Evolutionary conservation across 2,797 vertebrate species (phyloP).

Genomic region (Crossoptilon crossoptilon): DNA sequence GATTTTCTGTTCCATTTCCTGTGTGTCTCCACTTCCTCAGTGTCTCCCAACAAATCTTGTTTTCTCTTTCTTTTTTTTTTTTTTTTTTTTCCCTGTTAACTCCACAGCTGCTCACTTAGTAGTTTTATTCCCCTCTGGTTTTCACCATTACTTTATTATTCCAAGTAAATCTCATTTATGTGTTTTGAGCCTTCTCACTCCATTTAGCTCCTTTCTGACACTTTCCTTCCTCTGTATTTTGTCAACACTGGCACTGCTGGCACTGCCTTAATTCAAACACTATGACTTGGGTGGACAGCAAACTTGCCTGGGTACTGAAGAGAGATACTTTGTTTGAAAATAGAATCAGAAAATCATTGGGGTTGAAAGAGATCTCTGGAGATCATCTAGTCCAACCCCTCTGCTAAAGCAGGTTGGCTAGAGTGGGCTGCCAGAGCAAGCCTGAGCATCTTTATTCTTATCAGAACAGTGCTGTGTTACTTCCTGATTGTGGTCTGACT

Average conservation of each 20-base stretch:
- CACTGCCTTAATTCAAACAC: neutral
- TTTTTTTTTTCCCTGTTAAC: neutral
- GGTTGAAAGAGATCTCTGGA: neutral
- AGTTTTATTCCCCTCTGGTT: neutral
- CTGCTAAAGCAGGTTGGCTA: neutral
- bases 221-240: neutral
- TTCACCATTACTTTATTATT: neutral
- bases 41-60: neutral
- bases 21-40: neutral
- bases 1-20: neutral
- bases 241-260: neutral
- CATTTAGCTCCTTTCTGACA: neutral
- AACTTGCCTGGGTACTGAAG: neutral
- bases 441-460: neutral
- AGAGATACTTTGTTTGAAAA: neutral
- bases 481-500: neutral
- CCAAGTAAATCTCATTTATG: neutral
- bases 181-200: neutral
- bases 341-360: neutral
- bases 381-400: neutral
- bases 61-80: neutral
- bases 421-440: neutral
- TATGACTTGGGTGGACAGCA: neutral
- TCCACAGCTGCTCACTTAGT: neutral
- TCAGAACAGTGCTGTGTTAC: rapidly evolving